Conservation (phyloP, 2,888 invertebrate genomes). For the Folsomia manolachei region DNA sequence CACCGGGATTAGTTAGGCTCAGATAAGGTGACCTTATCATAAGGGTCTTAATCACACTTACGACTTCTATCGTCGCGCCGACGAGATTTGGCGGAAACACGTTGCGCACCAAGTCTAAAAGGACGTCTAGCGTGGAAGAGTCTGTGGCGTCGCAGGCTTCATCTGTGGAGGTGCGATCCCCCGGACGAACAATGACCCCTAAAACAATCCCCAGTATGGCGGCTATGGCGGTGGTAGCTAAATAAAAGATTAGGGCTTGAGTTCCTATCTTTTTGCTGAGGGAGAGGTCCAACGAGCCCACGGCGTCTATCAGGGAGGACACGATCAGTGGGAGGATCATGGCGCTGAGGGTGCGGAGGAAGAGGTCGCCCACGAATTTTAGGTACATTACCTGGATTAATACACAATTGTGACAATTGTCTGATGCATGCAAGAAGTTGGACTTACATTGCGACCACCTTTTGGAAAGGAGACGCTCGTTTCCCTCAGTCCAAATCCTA, state of each 20-base stretch:
- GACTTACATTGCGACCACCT: too few relatives aligned
- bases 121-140: constrained; percentile 65
- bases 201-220: constrained; percentile 79
- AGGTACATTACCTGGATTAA: constrained; percentile 91
- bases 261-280: constrained; percentile 82
- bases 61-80: constrained; percentile 38
- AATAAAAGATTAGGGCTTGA: constrained; percentile 84
- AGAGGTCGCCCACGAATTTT: constrained; percentile 87
- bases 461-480: background rate
- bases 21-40: too few relatives aligned
- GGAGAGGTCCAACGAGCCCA: constrained; percentile 83
- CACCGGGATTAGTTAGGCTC: too few relatives aligned
- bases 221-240: constrained; percentile 84
- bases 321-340: constrained; percentile 88
- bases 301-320: constrained; percentile 83
- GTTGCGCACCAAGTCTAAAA: constrained; percentile 74
- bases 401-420: background rate
- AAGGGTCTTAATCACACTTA: too few relatives aligned
- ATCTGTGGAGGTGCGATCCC: constrained; percentile 48
- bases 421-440: too few relatives aligned
- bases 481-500: constrained; percentile 67
- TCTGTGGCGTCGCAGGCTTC: constrained; percentile 18
- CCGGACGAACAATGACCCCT: constrained; percentile 57
- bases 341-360: constrained; percentile 90
- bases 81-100: constrained; percentile 55